Evolutionary conservation across 2,888 invertebrate genomes (phyloP), one percentile per base, ranked within the genome.

Genomic region (Apamea anceps): DNA sequence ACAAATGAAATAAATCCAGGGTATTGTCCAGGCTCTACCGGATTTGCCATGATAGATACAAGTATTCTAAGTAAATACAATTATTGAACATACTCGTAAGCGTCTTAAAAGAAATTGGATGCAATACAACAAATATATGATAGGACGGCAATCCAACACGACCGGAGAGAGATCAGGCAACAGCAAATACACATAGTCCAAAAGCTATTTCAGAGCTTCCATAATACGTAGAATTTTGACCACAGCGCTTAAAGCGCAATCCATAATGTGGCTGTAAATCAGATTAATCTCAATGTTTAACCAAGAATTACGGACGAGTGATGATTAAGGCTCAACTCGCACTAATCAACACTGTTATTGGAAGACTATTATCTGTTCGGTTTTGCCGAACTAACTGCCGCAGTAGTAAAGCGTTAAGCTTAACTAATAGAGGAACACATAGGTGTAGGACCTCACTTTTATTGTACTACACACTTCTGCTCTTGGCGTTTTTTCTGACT

Each of bases 1-100:
- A 92, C 92, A 93, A 94, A 94, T 93, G 89, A 89, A 91, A 93
- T 93, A 93, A 94, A 95, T 93, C 92, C 90, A 88, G 84, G 84
- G 86, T 89, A 91, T 91, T 88, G 90, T 88, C 88, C 80, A 81
- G 87, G 87, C 83, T 89, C 72, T 79, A 85, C 81, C 82, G 86
- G 88, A 88, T 91, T 89, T 86, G 88, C 85, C 83, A 81, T 89
- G 89, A 92, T 88, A 89, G 90, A 91, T 92, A n/a, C n/a, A n/a
- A n/a, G n/a, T n/a, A 90, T 91, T 87, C 85, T 75, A 85, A 86
- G 77, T 82, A 82, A 32, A 28, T 74, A 70, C 8, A 63, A 60
- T 77, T 78, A 80, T 54, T 48, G 63, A 75, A 72, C 74, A 76
- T 42, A 79, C 66, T 71, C 77, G 25, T 67, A 79, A 85, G n/a